These are phyloP conservation scores for Machimus rusticus DNA, from an alignment of 2,888 invertebrate species.

Conservation along the genomic window DNA sequence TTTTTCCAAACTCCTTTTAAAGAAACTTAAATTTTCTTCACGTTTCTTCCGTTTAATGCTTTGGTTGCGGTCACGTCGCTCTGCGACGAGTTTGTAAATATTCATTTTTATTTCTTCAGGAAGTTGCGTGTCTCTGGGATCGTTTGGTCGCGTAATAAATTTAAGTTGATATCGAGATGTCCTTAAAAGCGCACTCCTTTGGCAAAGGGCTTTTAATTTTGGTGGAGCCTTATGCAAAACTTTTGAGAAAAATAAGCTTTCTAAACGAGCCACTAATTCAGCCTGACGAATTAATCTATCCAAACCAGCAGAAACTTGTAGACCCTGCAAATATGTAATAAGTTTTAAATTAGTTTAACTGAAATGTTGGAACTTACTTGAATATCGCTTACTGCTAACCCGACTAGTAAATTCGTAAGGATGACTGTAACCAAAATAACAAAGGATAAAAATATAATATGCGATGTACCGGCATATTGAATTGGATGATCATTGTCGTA, in stretches of 20 bases:
- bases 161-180: constrained; percentile 77
- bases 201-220: constrained; percentile 71
- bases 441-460: constrained; percentile 78
- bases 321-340: constrained; percentile 61
- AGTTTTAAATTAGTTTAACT: not conserved
- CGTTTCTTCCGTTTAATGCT: constrained; percentile 65
- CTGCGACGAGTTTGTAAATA: constrained; percentile 77
- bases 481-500: constrained; percentile 67
- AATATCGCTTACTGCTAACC: constrained; percentile 86
- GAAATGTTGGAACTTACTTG: constrained; percentile 62
- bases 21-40: constrained; percentile 59
- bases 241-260: constrained; percentile 82
- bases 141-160: constrained; percentile 81
- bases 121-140: constrained; percentile 79
- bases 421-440: constrained; percentile 83
- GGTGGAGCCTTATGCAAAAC: constrained; percentile 73
- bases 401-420: constrained; percentile 82
- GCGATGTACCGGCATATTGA: constrained; percentile 76
- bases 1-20: constrained; percentile 52
- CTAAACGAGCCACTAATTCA: constrained; percentile 81
- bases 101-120: constrained; percentile 78
- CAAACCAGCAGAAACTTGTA: constrained; percentile 80
- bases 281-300: constrained; percentile 83
- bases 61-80: constrained; percentile 69
- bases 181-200: constrained; percentile 77